phyloP scores from a whole-genome alignment of 2,888 invertebrate genomes.

The Teleiodes luculella region DNA sequence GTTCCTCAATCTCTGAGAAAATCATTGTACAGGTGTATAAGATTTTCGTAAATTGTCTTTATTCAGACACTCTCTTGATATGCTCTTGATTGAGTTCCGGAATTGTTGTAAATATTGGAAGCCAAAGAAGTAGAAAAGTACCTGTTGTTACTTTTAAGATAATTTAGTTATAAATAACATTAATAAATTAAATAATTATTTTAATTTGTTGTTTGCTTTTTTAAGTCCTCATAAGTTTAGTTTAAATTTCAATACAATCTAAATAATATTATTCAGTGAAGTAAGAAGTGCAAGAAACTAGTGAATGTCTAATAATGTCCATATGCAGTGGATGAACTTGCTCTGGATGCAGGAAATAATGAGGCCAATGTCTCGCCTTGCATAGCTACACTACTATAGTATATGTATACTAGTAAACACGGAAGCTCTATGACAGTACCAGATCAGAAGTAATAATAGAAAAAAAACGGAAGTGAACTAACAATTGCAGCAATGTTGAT shows the following conservation, averaged over 20 bases:
- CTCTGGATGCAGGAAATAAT: constrained; percentile 11
- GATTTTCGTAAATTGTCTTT: too few relatives aligned
- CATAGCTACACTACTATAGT: neutral
- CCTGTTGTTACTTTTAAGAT: constrained; percentile 17
- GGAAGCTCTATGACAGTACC: too few relatives aligned
- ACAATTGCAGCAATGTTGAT: too few relatives aligned
- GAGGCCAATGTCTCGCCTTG: constrained; percentile 8
- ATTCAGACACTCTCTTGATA: too few relatives aligned
- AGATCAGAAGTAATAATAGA: neutral
- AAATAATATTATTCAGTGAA: neutral
- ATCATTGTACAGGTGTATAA: constrained; percentile 21
- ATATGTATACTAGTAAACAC: too few relatives aligned
- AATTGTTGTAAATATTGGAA: constrained; percentile 11
- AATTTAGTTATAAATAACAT: neutral
- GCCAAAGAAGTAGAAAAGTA: constrained; percentile 26
- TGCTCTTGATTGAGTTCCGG: neutral
- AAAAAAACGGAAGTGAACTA: too few relatives aligned
- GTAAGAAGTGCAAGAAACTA: neutral
- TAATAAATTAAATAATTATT: neutral
- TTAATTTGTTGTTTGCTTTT: neutral
- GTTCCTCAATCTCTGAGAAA: too few relatives aligned
- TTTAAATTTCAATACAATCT: too few relatives aligned
- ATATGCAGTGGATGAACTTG: neutral
- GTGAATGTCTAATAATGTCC: neutral
- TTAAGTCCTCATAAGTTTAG: too few relatives aligned